Evolutionary conservation across 2,888 invertebrate species (phyloP).

Genomic region (Pristionchus arcanus): DNA sequence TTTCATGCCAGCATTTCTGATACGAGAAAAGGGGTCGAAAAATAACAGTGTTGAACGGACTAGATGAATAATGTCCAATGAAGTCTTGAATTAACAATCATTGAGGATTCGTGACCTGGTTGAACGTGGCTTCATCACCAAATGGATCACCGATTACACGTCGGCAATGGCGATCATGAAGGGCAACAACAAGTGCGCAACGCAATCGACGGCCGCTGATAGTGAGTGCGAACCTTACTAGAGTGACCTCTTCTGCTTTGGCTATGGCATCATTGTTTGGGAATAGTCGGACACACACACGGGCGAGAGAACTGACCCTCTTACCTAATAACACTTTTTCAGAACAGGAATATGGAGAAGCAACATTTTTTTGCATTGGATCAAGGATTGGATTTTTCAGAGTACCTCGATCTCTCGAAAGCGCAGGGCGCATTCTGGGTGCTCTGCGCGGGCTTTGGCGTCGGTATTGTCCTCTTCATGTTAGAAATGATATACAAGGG

Average conservation of each 20-base stretch:
- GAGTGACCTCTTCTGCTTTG: too few species aligned
- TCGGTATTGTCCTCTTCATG: constrained; percentile 60
- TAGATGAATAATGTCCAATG: too few species aligned
- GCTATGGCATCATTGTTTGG: too few species aligned
- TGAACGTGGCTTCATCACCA: constrained; percentile 73
- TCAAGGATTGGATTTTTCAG: constrained; percentile 56
- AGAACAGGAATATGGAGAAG: too few species aligned
- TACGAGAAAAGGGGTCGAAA: background rate
- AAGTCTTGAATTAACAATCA: background rate
- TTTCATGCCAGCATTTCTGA: background rate
- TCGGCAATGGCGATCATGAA: constrained; percentile 64
- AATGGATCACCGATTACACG: constrained; percentile 74
- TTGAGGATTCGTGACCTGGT: constrained; percentile 71
- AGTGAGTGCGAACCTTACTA: too few species aligned
- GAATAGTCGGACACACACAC: too few species aligned
- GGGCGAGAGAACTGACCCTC: too few species aligned
- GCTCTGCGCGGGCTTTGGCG: constrained; percentile 63
- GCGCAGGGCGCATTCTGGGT: constrained; percentile 76
- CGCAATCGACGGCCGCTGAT: constrained; percentile 59
- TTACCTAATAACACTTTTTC: too few species aligned
- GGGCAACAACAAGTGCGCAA: constrained; percentile 60
- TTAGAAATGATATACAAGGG: constrained; percentile 57
- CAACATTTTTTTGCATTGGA: too few species aligned
- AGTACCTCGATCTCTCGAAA: constrained; percentile 67
- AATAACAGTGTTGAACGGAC: too few species aligned